Evolutionary conservation across 2,888 invertebrate species (phyloP).

Genomic region (Opisthograptis luteolata): DNA sequence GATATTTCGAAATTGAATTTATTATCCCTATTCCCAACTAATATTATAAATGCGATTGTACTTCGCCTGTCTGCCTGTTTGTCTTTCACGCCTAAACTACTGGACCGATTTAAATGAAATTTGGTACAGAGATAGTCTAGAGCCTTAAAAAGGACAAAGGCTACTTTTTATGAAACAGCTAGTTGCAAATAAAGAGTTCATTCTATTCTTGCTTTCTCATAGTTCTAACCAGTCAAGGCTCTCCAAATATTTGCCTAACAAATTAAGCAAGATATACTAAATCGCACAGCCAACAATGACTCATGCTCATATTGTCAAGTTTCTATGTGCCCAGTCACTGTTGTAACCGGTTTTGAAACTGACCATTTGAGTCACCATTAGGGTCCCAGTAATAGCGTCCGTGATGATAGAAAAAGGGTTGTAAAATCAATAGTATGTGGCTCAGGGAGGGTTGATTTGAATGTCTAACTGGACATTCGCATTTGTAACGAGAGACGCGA

Average conservation of each 20-base stretch:
- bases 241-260: slow-evolving; percentile 32
- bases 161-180: too few species aligned
- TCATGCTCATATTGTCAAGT: slow-evolving; percentile 26
- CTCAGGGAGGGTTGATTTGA: slow-evolving; percentile 1
- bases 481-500: neutral
- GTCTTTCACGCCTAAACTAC: too few species aligned
- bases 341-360: slow-evolving; percentile 33
- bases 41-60: too few species aligned
- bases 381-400: slow-evolving; percentile 35
- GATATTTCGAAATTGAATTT: too few species aligned
- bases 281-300: slow-evolving; percentile 27
- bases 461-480: neutral
- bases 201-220: neutral
- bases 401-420: slow-evolving; percentile 42
- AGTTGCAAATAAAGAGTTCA: too few species aligned
- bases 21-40: too few species aligned
- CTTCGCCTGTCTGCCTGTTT: too few species aligned
- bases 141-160: too few species aligned
- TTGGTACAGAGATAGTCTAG: too few species aligned
- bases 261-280: slow-evolving; percentile 26
- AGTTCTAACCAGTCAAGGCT: neutral
- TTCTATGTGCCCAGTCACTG: slow-evolving; percentile 25
- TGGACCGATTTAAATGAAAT: too few species aligned
- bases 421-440: slow-evolving; percentile 41
- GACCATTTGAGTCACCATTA: slow-evolving; percentile 28